Evolutionary conservation across 2,113 vertebrate genomes (phyloP).

Genomic region (Sitta europaea): DNA sequence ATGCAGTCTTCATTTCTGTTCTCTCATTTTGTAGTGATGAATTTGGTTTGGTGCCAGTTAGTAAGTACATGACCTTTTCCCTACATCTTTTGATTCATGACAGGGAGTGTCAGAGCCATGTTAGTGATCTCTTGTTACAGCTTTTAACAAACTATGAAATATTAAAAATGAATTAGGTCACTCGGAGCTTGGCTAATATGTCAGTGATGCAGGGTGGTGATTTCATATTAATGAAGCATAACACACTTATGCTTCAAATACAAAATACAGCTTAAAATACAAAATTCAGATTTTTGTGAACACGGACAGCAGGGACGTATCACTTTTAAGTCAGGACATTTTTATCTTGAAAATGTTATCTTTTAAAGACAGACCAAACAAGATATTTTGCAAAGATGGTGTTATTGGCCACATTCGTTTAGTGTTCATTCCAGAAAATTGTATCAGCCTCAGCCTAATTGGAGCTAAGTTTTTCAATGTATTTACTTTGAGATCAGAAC

Average conservation of each 20-base stretch:
- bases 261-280: not conserved
- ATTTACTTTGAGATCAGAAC: slow-evolving; percentile 35
- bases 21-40: slow-evolving; percentile 24
- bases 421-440: not conserved
- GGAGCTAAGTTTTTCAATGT: slow-evolving; percentile 10
- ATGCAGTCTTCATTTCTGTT: slow-evolving; percentile 21
- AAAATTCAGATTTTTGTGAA: not conserved
- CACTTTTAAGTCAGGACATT: not conserved
- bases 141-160: slow-evolving; percentile 62
- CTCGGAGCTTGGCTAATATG: not conserved
- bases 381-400: not conserved
- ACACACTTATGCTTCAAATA: not conserved
- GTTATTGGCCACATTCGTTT: not conserved
- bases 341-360: not conserved
- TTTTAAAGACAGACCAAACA: not conserved
- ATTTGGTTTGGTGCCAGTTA: slow-evolving; percentile 24
- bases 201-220: not conserved
- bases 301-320: not conserved
- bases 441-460: not conserved
- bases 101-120: not conserved
- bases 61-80: slow-evolving; percentile 39
- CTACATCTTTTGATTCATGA: slow-evolving; percentile 44
- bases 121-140: slow-evolving; percentile 29
- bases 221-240: slow-evolving; percentile 36
- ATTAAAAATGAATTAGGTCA: slow-evolving; percentile 51